phyloP scores from a whole-genome alignment of 2,888 invertebrate genomes.

The Amorpha juglandis region DNA sequence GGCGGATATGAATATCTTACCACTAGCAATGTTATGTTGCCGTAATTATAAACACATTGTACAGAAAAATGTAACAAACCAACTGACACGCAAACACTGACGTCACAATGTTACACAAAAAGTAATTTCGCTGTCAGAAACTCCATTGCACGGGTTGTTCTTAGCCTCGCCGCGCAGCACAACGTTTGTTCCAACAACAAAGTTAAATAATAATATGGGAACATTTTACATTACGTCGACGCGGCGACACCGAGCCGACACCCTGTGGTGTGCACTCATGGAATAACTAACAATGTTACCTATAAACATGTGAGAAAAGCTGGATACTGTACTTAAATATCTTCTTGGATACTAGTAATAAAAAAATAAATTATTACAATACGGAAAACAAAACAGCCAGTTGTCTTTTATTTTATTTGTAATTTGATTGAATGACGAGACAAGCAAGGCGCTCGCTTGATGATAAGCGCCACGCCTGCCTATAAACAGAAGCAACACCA shows the following conservation, averaged over 20 bases:
- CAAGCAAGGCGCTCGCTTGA: no score
- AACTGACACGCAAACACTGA: constrained; percentile 1
- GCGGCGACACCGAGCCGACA: constrained; percentile 39
- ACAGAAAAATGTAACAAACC: neutral
- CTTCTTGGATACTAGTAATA: no score
- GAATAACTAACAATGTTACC: constrained; percentile 26
- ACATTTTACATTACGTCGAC: constrained; percentile 50
- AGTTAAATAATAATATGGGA: constrained; percentile 55
- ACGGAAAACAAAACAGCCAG: no score
- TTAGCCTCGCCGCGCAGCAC: constrained; percentile 37
- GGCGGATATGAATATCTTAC: no score
- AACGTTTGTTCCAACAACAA: constrained; percentile 48
- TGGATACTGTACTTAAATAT: neutral
- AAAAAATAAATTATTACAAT: no score
- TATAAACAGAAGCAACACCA: no score
- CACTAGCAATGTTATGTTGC: no score
- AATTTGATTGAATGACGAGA: no score
- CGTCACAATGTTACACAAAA: constrained; percentile 34
- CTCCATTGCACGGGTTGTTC: constrained; percentile 42
- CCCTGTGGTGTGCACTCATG: constrained; percentile 40
- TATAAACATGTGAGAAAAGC: neutral
- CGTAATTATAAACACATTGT: no score
- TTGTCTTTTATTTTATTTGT: no score
- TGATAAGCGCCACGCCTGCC: no score
- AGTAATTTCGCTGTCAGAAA: constrained; percentile 46